Base-by-base conservation (phyloP, 2,888 invertebrate species). In the Oeneis ivallda region DNA sequence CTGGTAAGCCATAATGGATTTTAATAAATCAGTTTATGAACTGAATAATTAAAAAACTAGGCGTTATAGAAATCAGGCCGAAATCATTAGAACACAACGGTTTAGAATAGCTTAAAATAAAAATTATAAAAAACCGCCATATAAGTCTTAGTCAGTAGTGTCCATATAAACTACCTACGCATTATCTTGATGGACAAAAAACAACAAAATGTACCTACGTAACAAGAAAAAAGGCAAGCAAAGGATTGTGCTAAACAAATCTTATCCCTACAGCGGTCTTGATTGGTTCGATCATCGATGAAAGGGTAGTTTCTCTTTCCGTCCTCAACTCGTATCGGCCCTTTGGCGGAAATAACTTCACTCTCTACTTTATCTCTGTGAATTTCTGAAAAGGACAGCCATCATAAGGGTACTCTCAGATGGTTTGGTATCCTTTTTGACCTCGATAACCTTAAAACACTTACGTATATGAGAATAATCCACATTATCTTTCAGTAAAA, bases 281-380 rank as follows among this genome's bases (percentile, higher is more conserved):
- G 82, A 83, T 83, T 83, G 81, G 76, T 72, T 72, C 77, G 84
- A 83, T 37, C 37, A 37, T 26, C 26, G 26, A 26, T 84, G 84
- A 85, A 83, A 82, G 82, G 81, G 77, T 79, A 74, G 76, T 78
- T 56, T 74, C 82, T 82, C 84, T 85, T 84, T 85, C 84, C 84
- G 82, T 76, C 73, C 75, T 75, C 32, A 74, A 79, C 76, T 79
- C 75, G 76, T 79, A 80, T 79, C 78, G 79, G 78, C 75, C 75
- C 76, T 77, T 66, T 73, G 67, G 75, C 79, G 82, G 82, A 84
- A 84, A 85, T 82, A 77, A 78, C 77, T 77, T 78, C 72, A 76
- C 72, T 72, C 72, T 71, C 74, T 74, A 78, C 73, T 78, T 79
- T 75, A 78, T 79, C 77, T 76, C 74, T 74, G 76, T 75, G 75